Base-by-base conservation (phyloP, 1,140 invertebrate species). In the Drosophila baimaii region DNA sequence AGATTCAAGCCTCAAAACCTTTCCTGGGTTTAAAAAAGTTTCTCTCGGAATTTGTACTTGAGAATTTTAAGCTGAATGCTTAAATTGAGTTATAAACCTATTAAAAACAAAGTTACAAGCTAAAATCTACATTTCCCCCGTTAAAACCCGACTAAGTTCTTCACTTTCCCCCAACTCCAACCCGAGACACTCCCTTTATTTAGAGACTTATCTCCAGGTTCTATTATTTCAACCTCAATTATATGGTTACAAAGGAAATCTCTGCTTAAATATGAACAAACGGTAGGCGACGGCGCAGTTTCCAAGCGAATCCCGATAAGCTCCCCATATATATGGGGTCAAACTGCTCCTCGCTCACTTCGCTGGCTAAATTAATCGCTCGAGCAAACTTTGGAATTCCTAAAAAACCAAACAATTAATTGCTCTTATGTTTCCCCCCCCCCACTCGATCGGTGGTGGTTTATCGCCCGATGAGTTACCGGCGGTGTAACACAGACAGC, bases 261-360 rank as follows among this genome's bases (percentile, higher is more conserved):
- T 13, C 29, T 10, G 39, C 39, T 70, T 23, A 27, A 43, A 23
- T 61, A 68, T 49, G 25, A 47, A 63, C 44, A 49, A 49, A 47
- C 31, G 43, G 21, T 46, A 35, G 6, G 3, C 21, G 39, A 23
- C 37, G 29, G 13, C 43, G 57, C 27, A 35, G 39, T 27, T 62
- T 46, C 41, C 13, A 47, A 27, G 44, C 15, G 55, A 46, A 55
- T 13, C 8, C 15, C 43, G 68, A 71, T 71, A 71, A 71, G 65
- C 65, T n/a, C n/a, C n/a, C n/a, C n/a, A n/a, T 35, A 15, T 54
- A 37, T 54, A 35, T 46, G 65, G 54, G 68, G 68, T 71, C 68
- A 70, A 35, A 58, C 39, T 27, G n/a, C 9, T 15, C n/a, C n/a
- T n/a, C n/a, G 9, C 13, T 7, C 6, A 33, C n/a, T n/a, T 3